A percentile compares a stretch with the other conserved stretches of the same genome.
These are phyloP conservation scores for Petroica traversi DNA, from an alignment of 2,113 vertebrate species.

Conservation along the genomic window DNA sequence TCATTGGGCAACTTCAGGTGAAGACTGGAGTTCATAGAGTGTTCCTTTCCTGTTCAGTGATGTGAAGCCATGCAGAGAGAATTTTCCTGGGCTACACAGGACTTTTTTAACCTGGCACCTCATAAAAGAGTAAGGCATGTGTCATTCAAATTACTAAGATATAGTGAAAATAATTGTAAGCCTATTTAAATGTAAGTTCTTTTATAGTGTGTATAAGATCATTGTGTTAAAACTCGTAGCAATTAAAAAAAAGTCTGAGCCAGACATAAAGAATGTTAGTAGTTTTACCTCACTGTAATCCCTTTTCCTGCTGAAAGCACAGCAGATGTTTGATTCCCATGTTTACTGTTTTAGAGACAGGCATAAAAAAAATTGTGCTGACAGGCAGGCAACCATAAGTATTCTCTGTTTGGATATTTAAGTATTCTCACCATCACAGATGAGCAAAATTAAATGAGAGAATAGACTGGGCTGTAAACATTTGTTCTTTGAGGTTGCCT, in stretches of 20 bases:
- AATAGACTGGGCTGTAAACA: background rate
- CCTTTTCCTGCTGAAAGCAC: background rate
- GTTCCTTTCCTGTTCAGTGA: background rate
- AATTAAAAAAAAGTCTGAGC: background rate
- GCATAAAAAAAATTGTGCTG: background rate
- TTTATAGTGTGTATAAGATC: background rate
- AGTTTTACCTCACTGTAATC: background rate
- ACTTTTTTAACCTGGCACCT: conserved; percentile 18
- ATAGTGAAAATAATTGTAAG: conserved; percentile 22
- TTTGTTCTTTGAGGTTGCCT: background rate
- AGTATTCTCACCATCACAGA: background rate
- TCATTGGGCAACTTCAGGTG: background rate
- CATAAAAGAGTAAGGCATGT: conserved; percentile 11
- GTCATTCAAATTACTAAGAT: conserved; percentile 26
- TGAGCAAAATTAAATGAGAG: background rate
- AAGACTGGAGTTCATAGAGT: background rate
- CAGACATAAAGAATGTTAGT: background rate
- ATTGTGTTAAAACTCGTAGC: background rate
- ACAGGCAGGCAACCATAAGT: background rate
- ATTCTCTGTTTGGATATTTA: conserved; percentile 27
- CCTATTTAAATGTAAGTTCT: conserved; percentile 5
- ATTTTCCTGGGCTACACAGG: background rate
- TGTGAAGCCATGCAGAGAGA: conserved; percentile 14
- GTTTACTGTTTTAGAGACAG: conserved; percentile 25
- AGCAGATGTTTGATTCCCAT: conserved; percentile 29